phyloP scores from a whole-genome alignment of 2,888 invertebrate species.

The Mactromeris polynyma region DNA sequence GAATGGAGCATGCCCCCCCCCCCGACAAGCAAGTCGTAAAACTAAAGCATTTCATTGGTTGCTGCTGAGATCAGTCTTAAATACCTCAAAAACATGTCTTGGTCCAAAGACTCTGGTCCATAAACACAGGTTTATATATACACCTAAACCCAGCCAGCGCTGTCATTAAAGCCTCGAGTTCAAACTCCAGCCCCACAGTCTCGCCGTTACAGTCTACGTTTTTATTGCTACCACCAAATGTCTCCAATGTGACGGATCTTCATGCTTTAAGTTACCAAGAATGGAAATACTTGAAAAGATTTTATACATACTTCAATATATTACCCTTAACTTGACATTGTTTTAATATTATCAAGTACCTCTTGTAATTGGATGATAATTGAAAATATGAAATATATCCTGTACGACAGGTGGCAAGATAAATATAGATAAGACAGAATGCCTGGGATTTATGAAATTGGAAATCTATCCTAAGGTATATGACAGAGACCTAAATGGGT shows the following conservation, averaged over 20 bases:
- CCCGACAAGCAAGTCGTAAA: too few relatives aligned
- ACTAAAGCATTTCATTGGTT: too few relatives aligned
- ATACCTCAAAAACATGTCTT: too few relatives aligned
- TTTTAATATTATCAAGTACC: constrained; percentile 32
- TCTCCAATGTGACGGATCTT: neutral
- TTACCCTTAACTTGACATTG: constrained; percentile 29
- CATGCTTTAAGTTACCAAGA: neutral
- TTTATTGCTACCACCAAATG: neutral
- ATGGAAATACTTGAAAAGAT: neutral
- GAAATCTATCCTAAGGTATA: neutral
- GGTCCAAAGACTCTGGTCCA: too few relatives aligned
- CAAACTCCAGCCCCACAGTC: too few relatives aligned
- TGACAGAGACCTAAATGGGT: neutral
- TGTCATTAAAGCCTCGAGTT: too few relatives aligned
- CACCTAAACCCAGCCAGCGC: too few relatives aligned
- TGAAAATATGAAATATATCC: constrained; percentile 24
- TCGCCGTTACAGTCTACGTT: neutral
- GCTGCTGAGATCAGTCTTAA: too few relatives aligned
- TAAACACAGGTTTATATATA: too few relatives aligned
- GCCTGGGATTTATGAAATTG: neutral
- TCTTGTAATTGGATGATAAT: constrained; percentile 26
- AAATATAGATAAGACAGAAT: neutral
- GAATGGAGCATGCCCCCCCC: too few relatives aligned
- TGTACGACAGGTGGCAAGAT: constrained; percentile 28
- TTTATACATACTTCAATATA: constrained; percentile 7